These are phyloP conservation scores for Chaetorhynchus papuensis DNA, from an alignment of 2,113 vertebrate species.

Conservation along the genomic window DNA sequence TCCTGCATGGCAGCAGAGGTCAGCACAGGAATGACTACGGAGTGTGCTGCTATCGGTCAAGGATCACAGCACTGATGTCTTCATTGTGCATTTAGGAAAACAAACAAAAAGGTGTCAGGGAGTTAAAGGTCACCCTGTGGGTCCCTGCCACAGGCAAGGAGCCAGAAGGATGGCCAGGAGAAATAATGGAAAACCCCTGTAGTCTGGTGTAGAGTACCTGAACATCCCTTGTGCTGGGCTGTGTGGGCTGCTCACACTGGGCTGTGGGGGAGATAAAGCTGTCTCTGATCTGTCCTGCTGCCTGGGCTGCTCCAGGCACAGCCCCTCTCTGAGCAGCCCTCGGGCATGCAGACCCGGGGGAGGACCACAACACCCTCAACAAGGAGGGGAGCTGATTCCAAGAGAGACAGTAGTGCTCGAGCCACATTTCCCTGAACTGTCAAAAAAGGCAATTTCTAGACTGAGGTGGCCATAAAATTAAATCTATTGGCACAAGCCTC, in stretches of 20 bases:
- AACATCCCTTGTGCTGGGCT: neutral
- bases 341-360: fast-evolving
- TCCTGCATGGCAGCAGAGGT: neutral
- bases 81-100: neutral
- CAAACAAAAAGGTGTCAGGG: neutral
- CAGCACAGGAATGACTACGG: neutral
- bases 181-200: neutral
- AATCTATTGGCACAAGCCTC: neutral
- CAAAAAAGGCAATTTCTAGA: neutral
- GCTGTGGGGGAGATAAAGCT: neutral
- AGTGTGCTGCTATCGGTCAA: neutral
- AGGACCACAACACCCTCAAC: neutral
- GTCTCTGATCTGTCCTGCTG: neutral
- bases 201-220: neutral
- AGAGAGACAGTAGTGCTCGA: neutral
- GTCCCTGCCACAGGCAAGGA: neutral
- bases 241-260: neutral
- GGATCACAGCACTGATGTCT: neutral
- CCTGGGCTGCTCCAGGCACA: neutral
- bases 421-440: neutral
- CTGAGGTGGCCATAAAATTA: neutral
- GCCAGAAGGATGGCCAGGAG: neutral
- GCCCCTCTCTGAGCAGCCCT: neutral
- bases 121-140: neutral
- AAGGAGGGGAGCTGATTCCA: neutral